Evolutionary conservation across 1,140 invertebrate species (phyloP).

Genomic region (Macrobrachium rosenbergii): DNA sequence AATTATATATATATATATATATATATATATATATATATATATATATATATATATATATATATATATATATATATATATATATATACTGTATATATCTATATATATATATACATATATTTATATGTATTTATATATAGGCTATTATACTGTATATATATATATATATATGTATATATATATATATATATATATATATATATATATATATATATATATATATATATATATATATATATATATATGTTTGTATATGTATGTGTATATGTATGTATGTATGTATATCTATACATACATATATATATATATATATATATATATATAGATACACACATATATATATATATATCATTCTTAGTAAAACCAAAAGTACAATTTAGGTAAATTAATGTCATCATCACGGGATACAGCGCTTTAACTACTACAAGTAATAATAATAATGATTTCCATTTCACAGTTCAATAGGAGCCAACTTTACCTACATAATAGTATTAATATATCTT

Average conservation of each 20-base stretch:
- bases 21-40: neutral
- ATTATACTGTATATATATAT: neutral
- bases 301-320: conserved; percentile 4
- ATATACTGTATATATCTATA: neutral
- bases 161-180: neutral
- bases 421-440: no score
- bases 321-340: neutral
- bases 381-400: no score
- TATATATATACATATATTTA: no score
- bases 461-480: no score
- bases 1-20: neutral
- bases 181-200: neutral
- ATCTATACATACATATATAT: neutral
- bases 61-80: neutral
- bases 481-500: no score
- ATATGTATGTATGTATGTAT: neutral
- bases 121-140: neutral
- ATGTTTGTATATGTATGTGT: neutral
- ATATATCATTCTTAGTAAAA: no score
- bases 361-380: no score
- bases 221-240: neutral
- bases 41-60: neutral
- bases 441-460: no score
- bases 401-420: no score
- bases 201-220: neutral